Conservation (phyloP, 2,797 vertebrate species). For the Ataeniobius toweri region DNA sequence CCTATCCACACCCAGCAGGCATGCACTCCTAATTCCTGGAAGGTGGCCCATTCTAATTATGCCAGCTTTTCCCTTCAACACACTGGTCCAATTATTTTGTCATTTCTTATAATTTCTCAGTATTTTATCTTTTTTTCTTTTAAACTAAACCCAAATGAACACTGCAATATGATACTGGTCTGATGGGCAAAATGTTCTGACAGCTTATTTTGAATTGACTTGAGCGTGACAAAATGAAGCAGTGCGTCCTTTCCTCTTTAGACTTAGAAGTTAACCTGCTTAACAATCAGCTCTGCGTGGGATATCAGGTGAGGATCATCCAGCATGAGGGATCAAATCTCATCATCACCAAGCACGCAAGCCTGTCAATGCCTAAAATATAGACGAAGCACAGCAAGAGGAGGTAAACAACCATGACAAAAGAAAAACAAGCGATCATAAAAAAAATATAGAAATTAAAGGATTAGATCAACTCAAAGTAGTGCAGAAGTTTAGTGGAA, state of each 20-base stretch:
- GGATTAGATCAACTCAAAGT: not conserved
- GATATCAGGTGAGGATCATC: constrained; percentile 73
- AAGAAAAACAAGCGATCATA: not conserved
- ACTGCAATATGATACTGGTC: constrained; percentile 31
- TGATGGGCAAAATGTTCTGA: constrained; percentile 55
- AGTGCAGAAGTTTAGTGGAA: not conserved
- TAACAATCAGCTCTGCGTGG: constrained; percentile 71
- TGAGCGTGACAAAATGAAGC: constrained; percentile 43
- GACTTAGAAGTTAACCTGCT: constrained; percentile 72
- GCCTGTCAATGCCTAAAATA: constrained; percentile 63
- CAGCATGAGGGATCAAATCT: constrained; percentile 77
- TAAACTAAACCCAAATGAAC: not conserved
- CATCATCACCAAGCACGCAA: constrained; percentile 81
- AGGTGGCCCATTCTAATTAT: constrained; percentile 28
- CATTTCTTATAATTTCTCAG: not conserved
- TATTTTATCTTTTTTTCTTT: constrained; percentile 16
- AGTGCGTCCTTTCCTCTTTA: constrained; percentile 61
- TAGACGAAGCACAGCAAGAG: constrained; percentile 32
- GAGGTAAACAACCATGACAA: constrained; percentile 21
- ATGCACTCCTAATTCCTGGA: constrained; percentile 43
- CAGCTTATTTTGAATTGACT: constrained; percentile 12
- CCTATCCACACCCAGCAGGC: constrained; percentile 48
- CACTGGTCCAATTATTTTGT: constrained; percentile 1
- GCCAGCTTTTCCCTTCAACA: constrained; percentile 31
- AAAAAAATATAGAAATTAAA: not conserved